Evolutionary conservation across 1,140 invertebrate genomes (phyloP), one percentile per base, ranked within the genome.

Genomic region (Saccostrea echinata): DNA sequence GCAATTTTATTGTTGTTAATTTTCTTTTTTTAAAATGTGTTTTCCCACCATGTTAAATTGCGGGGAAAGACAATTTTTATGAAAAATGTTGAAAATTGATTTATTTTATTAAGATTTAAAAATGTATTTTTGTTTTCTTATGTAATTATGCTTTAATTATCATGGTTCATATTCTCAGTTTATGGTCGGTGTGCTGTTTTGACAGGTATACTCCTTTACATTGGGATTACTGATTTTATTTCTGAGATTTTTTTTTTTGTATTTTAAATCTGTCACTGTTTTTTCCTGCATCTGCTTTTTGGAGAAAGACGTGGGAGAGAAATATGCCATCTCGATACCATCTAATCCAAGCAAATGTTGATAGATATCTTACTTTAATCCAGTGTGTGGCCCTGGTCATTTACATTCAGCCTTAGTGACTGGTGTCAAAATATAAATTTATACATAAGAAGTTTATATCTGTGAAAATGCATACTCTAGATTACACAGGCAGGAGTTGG

Each of bases 121-220:
- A 61, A n/a, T n/a, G 55, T 18, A 21, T 61, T 61, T n/a, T 61
- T 68, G 18, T 24, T 71, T 13, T 30, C 68, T 71, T 8, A 13
- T 71, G 13, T 33, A 71, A 71, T 33, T 71, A 71, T 71, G 68
- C 68, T 71, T 71, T 71, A 71, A 71, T 71, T 27, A 33, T 71
- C 30, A 33, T 30, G 27, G 11, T 30, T 61, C 55, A 21, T 18
- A 3, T 61, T 71, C 68, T 33, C 30, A 18, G 68, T 71, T 33
- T 9, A 27, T 3, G 4, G 68, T 71, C 2, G 12, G 27, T 30
- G 68, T 71, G 68, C 24, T 71, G 68, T 71, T 71, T 33, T 27
- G 68, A 71, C 27, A 33, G 13, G 27, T 16, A 16, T 71, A 13
- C 27, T 30, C 16, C 68, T 71, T 30, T 30, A 13, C 68, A 30